Evolutionary conservation across 2,888 invertebrate genomes (phyloP).

Genomic region (Bruchidius siliquastri): DNA sequence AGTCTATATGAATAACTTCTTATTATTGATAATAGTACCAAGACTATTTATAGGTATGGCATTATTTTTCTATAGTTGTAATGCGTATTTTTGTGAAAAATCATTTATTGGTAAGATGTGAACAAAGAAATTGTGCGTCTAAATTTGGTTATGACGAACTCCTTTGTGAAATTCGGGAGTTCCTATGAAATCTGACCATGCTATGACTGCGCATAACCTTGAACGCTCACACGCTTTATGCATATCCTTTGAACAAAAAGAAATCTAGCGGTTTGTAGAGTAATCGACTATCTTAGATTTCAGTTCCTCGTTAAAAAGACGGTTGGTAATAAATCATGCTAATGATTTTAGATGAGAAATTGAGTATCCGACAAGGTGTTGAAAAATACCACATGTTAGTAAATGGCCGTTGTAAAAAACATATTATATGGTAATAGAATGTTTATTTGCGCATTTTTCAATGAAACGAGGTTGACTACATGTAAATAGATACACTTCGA

Average conservation of each 20-base stretch:
- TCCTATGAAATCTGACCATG: not conserved
- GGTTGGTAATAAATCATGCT: not conserved
- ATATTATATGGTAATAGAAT: not conserved
- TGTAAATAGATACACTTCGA: not conserved
- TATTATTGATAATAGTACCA: too few relatives aligned
- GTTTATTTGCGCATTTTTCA: not conserved
- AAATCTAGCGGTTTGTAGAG: not conserved
- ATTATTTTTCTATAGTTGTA: too few relatives aligned
- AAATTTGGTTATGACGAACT: too few relatives aligned
- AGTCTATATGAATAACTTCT: too few relatives aligned
- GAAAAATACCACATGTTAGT: not conserved
- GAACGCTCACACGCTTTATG: not conserved
- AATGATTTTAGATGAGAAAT: not conserved
- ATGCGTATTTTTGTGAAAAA: too few relatives aligned
- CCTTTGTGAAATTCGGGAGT: too few relatives aligned
- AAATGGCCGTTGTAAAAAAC: not conserved
- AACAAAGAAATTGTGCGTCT: too few relatives aligned
- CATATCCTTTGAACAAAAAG: not conserved
- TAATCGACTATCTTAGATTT: not conserved
- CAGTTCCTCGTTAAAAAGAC: not conserved
- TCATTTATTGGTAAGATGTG: too few relatives aligned
- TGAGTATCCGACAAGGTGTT: not conserved
- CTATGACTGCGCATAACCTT: not conserved
- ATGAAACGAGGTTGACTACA: not conserved
- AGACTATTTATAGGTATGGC: too few relatives aligned